A percentile compares a stretch with the other conserved stretches of the same genome.
phyloP scores from a whole-genome alignment of 2,113 vertebrate species.

The Albula goreensis region DNA sequence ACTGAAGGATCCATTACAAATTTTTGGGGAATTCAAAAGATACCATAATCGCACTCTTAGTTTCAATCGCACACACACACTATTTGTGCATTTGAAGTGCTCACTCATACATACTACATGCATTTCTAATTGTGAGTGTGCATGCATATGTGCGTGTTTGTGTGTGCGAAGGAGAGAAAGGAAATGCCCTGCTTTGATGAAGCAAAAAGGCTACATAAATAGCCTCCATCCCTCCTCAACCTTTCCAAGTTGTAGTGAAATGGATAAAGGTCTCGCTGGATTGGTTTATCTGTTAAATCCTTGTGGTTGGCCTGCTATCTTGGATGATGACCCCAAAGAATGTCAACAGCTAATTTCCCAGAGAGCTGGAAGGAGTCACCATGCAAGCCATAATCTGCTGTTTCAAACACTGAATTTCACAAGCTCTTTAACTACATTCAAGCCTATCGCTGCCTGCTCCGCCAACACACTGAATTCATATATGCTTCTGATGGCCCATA shows the following conservation, averaged over 20 bases:
- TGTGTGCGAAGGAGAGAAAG: background rate
- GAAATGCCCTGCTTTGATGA: conserved; percentile 23
- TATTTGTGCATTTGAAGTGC: no score
- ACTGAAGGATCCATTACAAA: no score
- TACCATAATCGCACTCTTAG: no score
- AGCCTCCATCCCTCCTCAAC: conserved; percentile 65
- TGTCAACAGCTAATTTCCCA: conserved; percentile 91
- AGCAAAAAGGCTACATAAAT: conserved; percentile 59
- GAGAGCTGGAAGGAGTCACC: conserved; percentile 62
- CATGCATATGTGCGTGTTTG: background rate
- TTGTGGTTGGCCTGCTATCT: conserved; percentile 80
- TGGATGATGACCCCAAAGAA: conserved; percentile 85
- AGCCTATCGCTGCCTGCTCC: background rate
- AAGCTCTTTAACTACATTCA: conserved; percentile 71
- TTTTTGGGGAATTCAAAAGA: no score
- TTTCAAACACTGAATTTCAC: conserved; percentile 80
- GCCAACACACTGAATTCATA: background rate
- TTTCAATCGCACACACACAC: no score
- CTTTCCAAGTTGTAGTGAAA: conserved; percentile 75
- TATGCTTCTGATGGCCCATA: background rate
- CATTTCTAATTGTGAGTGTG: conserved; percentile 5
- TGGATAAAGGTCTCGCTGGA: conserved; percentile 77
- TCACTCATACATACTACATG: background rate
- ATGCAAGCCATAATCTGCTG: conserved; percentile 73
- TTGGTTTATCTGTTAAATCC: conserved; percentile 84